Base-by-base conservation (phyloP, 2,113 vertebrate genomes). In the Equus przewalskii region DNA sequence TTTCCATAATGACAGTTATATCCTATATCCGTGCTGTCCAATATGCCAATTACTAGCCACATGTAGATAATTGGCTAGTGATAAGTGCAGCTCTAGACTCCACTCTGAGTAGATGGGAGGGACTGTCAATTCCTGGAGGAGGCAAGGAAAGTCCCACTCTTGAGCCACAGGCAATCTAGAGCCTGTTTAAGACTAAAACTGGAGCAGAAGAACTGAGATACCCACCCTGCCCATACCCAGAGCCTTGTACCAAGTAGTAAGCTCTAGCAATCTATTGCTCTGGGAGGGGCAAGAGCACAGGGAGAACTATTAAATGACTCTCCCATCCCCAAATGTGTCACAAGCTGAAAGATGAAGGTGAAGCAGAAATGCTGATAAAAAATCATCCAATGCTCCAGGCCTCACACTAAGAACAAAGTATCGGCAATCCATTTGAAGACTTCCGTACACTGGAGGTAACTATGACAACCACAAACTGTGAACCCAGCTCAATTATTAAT, bases 1-100 rank as follows among this genome's bases (percentile, higher is more conserved):
- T 76, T 76, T 93, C 62, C 62, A 89, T 18, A 60, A 69, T 44
- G 51, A 93, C 19, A 93, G 79, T 83, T 89, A 49, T 83, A 93
- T 76, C 65, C 54, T 70, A 16, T n/a, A 69, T 69, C 15, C 83
- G 12, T 92, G 49, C 56, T 92, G 33, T 83, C 60, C 62, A 69
- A 93, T 79, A 84, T 64, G 46, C 22, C 70, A 84, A 44, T n/a
- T 80, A 90, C 80, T 64, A 85, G 80, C 64, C 64, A 64, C n/a
- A 72, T 65, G 46, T 46, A 89, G 80, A 64, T 56, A 58, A 36
- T 8, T 79, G n/a, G 72, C 46, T 56, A 72, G 3, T 80, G 46
- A 65, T 73, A 30, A 90, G 8, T 58, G 14, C 21, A 72, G 28
- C 28, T 70, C n/a, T 72, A 70, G 79, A 79, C 62, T 84, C 14